Evolutionary conservation across 2,797 vertebrate species (phyloP).

Genomic region (Coreius guichenoti): DNA sequence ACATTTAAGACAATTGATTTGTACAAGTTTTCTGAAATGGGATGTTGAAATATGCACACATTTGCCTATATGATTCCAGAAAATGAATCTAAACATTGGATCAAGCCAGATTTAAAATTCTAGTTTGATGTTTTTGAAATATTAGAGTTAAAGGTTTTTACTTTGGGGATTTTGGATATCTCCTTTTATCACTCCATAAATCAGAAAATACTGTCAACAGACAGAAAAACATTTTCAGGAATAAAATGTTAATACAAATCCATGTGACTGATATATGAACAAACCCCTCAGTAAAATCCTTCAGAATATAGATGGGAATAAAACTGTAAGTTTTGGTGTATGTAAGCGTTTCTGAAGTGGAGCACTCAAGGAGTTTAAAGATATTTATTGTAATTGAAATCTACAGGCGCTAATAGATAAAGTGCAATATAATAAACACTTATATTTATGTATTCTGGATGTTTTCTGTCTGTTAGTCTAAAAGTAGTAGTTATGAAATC

Average conservation of each 20-base stretch:
- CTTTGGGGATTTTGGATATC: background rate
- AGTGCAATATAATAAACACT: background rate
- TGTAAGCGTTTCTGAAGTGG: too few species aligned
- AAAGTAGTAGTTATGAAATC: background rate
- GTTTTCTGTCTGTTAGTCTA: background rate
- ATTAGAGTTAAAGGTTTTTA: background rate
- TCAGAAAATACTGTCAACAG: background rate
- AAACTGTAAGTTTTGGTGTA: background rate
- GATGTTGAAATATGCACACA: background rate
- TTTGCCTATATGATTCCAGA: background rate
- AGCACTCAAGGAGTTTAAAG: too few species aligned
- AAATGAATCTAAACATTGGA: background rate
- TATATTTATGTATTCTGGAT: background rate
- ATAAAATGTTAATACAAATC: too few species aligned
- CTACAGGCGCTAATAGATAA: fast-evolving
- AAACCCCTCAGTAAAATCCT: too few species aligned
- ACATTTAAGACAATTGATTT: background rate
- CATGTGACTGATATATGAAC: too few species aligned
- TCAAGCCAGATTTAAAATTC: background rate
- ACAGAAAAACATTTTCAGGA: background rate
- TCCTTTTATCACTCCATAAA: background rate
- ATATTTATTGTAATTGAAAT: background rate
- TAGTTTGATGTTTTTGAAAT: background rate
- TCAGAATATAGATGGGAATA: background rate
- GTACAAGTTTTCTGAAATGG: background rate